Percentiles rank a stretch among this genome's conserved stretches.
Conservation (phyloP, 2,113 vertebrate genomes). For the Myotis davidii region DNA sequence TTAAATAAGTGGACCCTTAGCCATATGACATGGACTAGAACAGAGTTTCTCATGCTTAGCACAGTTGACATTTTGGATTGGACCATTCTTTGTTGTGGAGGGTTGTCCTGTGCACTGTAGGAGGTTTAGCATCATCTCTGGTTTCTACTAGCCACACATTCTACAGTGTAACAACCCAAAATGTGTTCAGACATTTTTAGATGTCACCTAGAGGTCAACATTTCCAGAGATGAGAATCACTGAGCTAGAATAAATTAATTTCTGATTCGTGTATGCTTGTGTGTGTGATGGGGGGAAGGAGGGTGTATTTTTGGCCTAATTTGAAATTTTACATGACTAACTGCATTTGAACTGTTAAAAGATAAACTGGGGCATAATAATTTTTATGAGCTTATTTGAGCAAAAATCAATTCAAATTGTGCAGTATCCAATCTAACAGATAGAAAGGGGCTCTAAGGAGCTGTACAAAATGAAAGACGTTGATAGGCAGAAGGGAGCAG, state of each 20-base stretch:
- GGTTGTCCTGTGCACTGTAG: neutral
- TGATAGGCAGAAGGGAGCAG: neutral
- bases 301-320: neutral
- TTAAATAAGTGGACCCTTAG: neutral
- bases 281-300: neutral
- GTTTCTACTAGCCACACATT: neutral
- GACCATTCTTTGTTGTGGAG: neutral
- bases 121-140: neutral
- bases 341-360: neutral
- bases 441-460: neutral
- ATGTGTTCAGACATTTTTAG: neutral
- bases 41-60: neutral
- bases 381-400: neutral
- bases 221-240: neutral
- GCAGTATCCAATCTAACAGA: neutral
- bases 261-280: neutral
- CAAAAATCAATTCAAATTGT: neutral
- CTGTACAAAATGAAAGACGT: neutral
- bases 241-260: slow-evolving; percentile 14
- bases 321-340: neutral
- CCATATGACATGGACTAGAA: neutral
- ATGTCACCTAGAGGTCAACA: neutral
- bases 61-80: neutral
- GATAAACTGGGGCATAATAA: neutral
- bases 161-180: neutral